Evolutionary conservation across 2,113 vertebrate genomes (phyloP).

Genomic region (Empidonax traillii): DNA sequence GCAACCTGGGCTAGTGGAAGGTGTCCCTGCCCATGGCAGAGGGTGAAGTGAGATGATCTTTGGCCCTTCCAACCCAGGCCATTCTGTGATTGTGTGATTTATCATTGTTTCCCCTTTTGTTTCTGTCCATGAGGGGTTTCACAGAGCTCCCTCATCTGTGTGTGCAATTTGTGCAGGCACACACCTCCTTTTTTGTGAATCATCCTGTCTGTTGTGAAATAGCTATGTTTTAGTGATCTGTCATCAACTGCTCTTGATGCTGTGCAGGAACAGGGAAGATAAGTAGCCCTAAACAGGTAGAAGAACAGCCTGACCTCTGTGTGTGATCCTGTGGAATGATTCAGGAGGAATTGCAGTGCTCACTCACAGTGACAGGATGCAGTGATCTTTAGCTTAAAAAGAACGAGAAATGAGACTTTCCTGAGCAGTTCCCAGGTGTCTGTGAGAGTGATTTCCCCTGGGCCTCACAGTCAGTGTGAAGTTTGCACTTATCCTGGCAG

Average conservation of each 20-base stretch:
- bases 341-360: not conserved
- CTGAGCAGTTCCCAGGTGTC: not conserved
- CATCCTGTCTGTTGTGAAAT: not conserved
- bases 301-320: accelerated
- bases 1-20: not conserved
- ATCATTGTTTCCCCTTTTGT: not conserved
- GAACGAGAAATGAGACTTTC: not conserved
- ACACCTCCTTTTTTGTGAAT: not conserved
- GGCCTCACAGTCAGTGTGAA: not conserved
- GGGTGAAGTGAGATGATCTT: not conserved
- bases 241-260: not conserved
- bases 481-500: not conserved
- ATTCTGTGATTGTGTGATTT: not conserved
- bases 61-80: not conserved
- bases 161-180: not conserved
- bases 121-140: not conserved
- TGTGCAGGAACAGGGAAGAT: not conserved
- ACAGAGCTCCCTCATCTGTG: not conserved
- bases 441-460: not conserved
- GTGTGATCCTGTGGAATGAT: not conserved
- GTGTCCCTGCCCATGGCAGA: not conserved
- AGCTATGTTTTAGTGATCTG: not conserved
- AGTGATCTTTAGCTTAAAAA: not conserved
- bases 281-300: not conserved
- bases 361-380: not conserved